Conservation (phyloP, 2,797 vertebrate genomes). For the Cryptoblepharus egeriae region DNA sequence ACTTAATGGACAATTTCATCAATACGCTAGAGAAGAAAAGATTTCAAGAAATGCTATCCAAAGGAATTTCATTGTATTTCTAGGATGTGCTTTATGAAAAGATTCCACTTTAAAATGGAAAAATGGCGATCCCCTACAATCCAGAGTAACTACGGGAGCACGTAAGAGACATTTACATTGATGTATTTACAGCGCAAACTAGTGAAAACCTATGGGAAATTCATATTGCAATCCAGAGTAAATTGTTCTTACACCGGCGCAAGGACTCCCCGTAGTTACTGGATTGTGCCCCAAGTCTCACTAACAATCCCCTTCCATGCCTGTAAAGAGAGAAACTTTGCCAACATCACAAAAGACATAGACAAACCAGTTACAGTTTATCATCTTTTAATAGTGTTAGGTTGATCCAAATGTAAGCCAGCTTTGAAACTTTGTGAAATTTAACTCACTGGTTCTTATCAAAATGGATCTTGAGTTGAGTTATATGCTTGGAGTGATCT, state of each 20-base stretch:
- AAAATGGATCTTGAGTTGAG: neutral
- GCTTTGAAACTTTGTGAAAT: neutral
- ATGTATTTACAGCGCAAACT: too few species aligned
- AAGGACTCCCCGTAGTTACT: too few species aligned
- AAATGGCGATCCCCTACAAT: too few species aligned
- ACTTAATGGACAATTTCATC: conserved; percentile 47
- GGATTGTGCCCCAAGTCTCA: too few species aligned
- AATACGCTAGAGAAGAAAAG: conserved; percentile 24
- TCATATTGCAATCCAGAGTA: too few species aligned
- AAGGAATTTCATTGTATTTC: conserved; percentile 69
- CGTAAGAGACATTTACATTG: too few species aligned
- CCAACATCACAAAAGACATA: conserved; percentile 60
- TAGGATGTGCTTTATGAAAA: conserved; percentile 68
- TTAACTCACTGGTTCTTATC: neutral
- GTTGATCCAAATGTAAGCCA: neutral
- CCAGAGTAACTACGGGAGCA: too few species aligned
- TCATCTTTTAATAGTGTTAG: conserved; percentile 39
- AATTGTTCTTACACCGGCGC: too few species aligned
- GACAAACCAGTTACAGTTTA: conserved; percentile 64
- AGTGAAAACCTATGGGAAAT: too few species aligned
- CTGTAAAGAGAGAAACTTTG: conserved; percentile 62
- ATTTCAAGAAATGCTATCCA: conserved; percentile 51
- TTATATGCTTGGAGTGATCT: neutral
- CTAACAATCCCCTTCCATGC: conserved; percentile 56
- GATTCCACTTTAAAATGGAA: conserved; percentile 69